phyloP scores from a whole-genome alignment of 1,140 invertebrate species.

The Tetramorium parvispinum region DNA sequence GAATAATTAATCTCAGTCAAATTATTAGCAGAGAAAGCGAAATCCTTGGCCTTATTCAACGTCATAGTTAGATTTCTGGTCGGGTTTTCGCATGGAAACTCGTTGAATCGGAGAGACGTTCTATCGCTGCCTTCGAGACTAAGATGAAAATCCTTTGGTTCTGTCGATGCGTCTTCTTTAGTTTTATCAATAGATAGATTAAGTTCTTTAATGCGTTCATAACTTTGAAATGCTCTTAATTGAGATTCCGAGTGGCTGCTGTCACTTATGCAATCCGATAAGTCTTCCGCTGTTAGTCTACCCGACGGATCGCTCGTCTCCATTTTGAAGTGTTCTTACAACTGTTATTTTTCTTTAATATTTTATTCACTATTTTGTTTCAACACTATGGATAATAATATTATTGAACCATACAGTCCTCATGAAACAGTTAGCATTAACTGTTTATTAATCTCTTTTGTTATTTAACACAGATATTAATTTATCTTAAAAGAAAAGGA shows the following conservation, averaged over 20 bases:
- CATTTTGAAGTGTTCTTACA: conserved; percentile 69
- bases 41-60: conserved; percentile 77
- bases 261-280: conserved; percentile 82
- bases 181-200: conserved; percentile 73
- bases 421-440: not conserved
- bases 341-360: not conserved
- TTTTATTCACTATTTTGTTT: not conserved
- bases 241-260: conserved; percentile 75
- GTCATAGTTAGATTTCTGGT: conserved; percentile 68
- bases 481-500: not conserved
- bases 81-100: conserved; percentile 58
- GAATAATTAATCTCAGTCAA: conserved; percentile 69
- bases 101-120: conserved; percentile 66
- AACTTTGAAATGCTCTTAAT: conserved; percentile 74
- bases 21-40: conserved; percentile 47
- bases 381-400: conserved; percentile 7
- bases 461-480: not conserved
- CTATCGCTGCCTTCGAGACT: conserved; percentile 53
- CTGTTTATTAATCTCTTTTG: not conserved
- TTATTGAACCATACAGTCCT: not conserved
- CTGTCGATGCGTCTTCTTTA: conserved; percentile 64
- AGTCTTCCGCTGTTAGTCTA: conserved; percentile 78
- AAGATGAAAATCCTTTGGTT: conserved; percentile 70
- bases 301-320: conserved; percentile 79
- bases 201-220: conserved; percentile 75